Percentiles rank a stretch among this genome's conserved stretches.
Conservation (phyloP, 2,113 vertebrate species). For the Hirundichthys speculiger region DNA sequence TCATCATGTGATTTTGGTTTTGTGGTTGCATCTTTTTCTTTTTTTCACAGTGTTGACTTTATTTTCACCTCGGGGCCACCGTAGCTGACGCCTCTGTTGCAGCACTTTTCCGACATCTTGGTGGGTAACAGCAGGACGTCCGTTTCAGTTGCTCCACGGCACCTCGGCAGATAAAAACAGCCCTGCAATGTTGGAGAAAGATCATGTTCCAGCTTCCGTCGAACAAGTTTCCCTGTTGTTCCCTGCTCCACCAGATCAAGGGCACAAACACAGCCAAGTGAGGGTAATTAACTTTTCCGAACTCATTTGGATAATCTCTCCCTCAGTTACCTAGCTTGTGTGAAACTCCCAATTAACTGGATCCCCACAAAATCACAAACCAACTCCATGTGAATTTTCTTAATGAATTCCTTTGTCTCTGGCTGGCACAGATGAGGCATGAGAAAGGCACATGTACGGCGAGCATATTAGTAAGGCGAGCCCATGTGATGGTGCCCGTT, state of each 20-base stretch:
- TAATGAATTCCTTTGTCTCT: conserved; percentile 80
- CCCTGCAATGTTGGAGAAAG: not conserved
- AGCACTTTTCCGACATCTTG: conserved; percentile 64
- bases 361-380: conserved; percentile 56
- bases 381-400: conserved; percentile 63
- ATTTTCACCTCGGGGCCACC: not conserved
- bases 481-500: conserved; percentile 75
- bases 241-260: conserved; percentile 42
- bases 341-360: conserved; percentile 72
- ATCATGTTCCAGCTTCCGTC: conserved; percentile 9
- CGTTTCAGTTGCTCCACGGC: conserved; percentile 28
- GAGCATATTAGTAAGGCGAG: conserved; percentile 66
- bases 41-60: not conserved
- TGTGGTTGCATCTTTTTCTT: no score
- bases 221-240: conserved; percentile 44
- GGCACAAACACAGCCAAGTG: conserved; percentile 46
- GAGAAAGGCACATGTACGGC: conserved; percentile 69
- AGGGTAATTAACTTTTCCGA: conserved; percentile 67
- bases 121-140: conserved; percentile 37
- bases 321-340: conserved; percentile 62
- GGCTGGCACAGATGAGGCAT: conserved; percentile 73
- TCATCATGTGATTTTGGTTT: not conserved
- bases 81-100: conserved; percentile 21
- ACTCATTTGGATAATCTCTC: conserved; percentile 65
- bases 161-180: no score